Base-by-base conservation (phyloP, 2,797 vertebrate genomes). In the Catamblyrhynchus diadema region DNA sequence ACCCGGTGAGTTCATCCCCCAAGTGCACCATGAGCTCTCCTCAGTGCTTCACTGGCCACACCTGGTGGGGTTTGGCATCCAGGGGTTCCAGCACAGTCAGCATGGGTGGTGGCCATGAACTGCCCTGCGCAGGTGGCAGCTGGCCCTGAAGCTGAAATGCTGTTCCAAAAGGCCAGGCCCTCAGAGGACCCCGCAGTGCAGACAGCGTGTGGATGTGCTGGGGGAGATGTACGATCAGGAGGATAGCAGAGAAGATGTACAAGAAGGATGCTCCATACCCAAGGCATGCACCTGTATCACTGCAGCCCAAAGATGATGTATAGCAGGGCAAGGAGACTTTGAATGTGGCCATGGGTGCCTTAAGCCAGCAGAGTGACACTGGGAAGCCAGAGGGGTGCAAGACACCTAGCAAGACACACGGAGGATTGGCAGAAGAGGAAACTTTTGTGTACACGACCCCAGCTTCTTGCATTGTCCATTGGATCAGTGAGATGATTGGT, bases 161-260 rank as follows among this genome's bases (percentile, higher is more conserved):
- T 61, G 7, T 73, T 56, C 47, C 41, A 37, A 45, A 90, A 66
- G 35, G 24, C 14, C 50, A 67, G 48, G 28, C 27, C 25, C 42
- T 70, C 24, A 11, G 27, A 75, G 35, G 18, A 59, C 2, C 5
- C 32, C 3, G 1, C 19, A 20, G 41, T 1, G 2, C 32, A 54
- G 54, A 23, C 17, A 64, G n/a, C 0, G 0, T 30, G 59, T n/a
- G n/a, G 54, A 41, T 16, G 6, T 57, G 42, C 30, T 79, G 71
- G 42, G 72, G 71, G 32, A 74, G 37, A n/a, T 12, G 8, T 11
- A 5, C 0, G 0, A 20, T 20, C 32, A 64, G 17, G 27, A n/a
- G 70, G 32, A 15, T 24, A 32, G 37, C 81, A 77, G 64, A 80
- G 73, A 70, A 72, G 45, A 24, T 6, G 10, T 2, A 1, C 7